phyloP scores from a whole-genome alignment of 2,888 invertebrate genomes.

The Cantharis flavilabris region DNA sequence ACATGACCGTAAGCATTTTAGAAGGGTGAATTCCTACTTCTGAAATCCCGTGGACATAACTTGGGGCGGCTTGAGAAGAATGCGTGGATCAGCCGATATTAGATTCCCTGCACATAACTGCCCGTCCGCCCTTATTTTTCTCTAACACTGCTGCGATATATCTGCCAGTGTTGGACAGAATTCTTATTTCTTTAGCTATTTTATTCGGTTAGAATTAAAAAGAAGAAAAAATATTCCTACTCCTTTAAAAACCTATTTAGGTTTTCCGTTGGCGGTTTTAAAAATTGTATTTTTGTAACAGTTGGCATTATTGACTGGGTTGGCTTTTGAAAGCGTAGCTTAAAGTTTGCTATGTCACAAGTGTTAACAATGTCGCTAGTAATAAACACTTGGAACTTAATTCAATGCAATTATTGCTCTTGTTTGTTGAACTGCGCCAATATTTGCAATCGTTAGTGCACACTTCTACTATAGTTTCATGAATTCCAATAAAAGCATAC shows the following conservation, averaged over 20 bases:
- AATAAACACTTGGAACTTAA: constrained; percentile 19
- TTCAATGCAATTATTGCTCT: constrained; percentile 11
- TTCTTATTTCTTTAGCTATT: constrained; percentile 36
- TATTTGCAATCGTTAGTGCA: constrained; percentile 27
- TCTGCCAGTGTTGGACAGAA: constrained; percentile 43
- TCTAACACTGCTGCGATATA: constrained; percentile 40
- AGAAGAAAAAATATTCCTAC: background rate
- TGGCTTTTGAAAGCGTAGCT: constrained; percentile 25
- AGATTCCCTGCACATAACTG: constrained; percentile 51
- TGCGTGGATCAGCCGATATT: constrained; percentile 54
- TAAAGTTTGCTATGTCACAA: constrained; percentile 28
- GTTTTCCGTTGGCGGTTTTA: constrained; percentile 3
- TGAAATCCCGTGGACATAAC: constrained; percentile 53
- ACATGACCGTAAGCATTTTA: constrained; percentile 29
- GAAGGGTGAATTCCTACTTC: constrained; percentile 48
- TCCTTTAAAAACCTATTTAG: background rate
- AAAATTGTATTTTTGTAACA: constrained; percentile 35
- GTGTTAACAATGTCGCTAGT: constrained; percentile 30
- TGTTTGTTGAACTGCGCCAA: constrained; percentile 16
- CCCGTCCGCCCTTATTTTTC: constrained; percentile 43
- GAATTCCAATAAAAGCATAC: background rate
- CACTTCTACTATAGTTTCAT: background rate
- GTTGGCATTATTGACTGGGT: constrained; percentile 31
- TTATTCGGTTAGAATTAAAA: background rate
- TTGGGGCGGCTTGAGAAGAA: constrained; percentile 51